Evolutionary conservation across 2,888 invertebrate species (phyloP), one percentile per base, ranked within the genome.

Genomic region (Sericinus montela): DNA sequence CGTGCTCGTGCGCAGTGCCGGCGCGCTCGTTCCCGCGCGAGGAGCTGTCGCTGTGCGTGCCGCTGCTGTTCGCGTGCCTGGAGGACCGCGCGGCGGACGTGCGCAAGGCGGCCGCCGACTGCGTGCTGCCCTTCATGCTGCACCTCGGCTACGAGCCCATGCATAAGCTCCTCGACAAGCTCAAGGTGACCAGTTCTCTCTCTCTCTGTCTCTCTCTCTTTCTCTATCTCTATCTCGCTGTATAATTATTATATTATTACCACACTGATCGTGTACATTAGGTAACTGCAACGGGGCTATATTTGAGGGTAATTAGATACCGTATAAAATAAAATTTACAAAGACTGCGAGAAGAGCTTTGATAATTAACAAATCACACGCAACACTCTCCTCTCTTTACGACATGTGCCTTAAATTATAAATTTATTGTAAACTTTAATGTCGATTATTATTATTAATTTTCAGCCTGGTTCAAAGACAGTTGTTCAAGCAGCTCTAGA

Each of bases 61-160:
- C 95, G 0, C 89, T 92, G 58, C 79, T 98, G 45, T 97, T 93
- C 79, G 90, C 92, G 30, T 95, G 96, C 66, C 80, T 98, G 51
- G 98, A 97, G 72, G 98, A 98, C 82, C 92, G 98, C 47, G 96
- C 94, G 69, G 94, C 93, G 0, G 98, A 98, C 59, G 98, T 98
- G 3, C 91, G 98, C 9, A 97, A 97, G 72, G 95, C 94, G 65
- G 94, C 97, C 1, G 94, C 94, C 46, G 98, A 98, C 70, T 95
- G 97, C 35, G 93, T 98, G 30, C 82, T 97, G 36, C 97, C 97
- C 2, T 92, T 97, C 63, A 98, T 98, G 98, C 92, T 97, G 56
- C 98, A 98, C 72, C 87, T 97, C 6, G 96, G 98, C 1, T 97
- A 94, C 65, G 95, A 95, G 43, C 64, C 90, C 8, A 95, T 97